Percentiles rank a stretch among this genome's conserved stretches.
phyloP scores from a whole-genome alignment of 2,113 vertebrate genomes.

The Pelecanoides urinatrix region DNA sequence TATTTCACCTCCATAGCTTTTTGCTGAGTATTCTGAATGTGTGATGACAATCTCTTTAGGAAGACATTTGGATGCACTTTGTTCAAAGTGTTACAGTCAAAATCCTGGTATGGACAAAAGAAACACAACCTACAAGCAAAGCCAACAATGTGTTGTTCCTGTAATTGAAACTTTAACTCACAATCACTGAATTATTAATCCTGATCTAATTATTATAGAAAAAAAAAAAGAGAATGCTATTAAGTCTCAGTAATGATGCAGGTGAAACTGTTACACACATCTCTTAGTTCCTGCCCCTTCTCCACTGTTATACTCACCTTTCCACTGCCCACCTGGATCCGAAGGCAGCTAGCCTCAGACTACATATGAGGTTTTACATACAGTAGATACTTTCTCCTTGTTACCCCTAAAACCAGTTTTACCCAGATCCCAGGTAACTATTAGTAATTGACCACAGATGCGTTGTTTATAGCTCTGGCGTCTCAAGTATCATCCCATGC shows the following conservation, averaged over 20 bases:
- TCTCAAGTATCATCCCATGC: neutral
- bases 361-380: neutral
- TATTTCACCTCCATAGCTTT: neutral
- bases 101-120: neutral
- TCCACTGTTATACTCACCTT: neutral
- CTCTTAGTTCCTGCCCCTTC: neutral
- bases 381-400: neutral
- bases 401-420: neutral
- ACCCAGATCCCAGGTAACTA: neutral
- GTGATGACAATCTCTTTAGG: neutral
- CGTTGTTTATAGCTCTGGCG: neutral
- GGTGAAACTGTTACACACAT: neutral
- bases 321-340: neutral
- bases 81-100: neutral
- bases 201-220: neutral
- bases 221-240: neutral
- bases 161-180: neutral
- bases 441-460: neutral
- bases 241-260: neutral
- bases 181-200: neutral
- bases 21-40: neutral
- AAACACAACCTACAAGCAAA: neutral
- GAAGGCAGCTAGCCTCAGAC: neutral
- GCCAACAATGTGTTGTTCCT: neutral
- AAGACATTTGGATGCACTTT: neutral